A percentile compares a stretch with the other conserved stretches of the same genome.
phyloP scores from a whole-genome alignment of 2,113 vertebrate genomes.

The Myodes glareolus region DNA sequence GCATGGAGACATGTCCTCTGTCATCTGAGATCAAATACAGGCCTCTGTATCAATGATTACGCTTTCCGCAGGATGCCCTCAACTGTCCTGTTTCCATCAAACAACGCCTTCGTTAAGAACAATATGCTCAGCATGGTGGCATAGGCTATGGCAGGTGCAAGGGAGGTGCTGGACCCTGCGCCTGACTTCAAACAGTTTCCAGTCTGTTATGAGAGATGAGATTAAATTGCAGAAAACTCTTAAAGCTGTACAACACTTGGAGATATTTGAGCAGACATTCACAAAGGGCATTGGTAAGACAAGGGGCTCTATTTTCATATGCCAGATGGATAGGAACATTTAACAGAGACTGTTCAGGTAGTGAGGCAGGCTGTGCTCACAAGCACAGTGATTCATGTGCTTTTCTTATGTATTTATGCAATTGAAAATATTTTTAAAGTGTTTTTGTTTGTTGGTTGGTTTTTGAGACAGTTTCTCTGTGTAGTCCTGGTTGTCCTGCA shows the following conservation, averaged over 20 bases:
- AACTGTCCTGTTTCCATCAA: background rate
- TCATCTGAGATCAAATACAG: conserved; percentile 5
- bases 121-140: background rate
- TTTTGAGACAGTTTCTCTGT: background rate
- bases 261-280: conserved; percentile 1
- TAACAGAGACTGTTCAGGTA: background rate
- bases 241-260: background rate
- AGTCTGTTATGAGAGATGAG: background rate
- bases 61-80: background rate
- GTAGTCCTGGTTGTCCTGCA: background rate
- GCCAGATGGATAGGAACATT: background rate
- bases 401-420: conserved; percentile 16
- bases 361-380: background rate
- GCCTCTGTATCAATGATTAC: background rate
- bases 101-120: background rate
- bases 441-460: background rate
- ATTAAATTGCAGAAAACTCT: conserved; percentile 17
- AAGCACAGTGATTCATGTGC: background rate
- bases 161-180: background rate
- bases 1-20: background rate
- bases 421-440: background rate
- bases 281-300: background rate
- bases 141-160: background rate
- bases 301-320: background rate
- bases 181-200: background rate